Base-by-base conservation (phyloP, 2,888 invertebrate genomes). In the Xanthostigma xanthostigma region DNA sequence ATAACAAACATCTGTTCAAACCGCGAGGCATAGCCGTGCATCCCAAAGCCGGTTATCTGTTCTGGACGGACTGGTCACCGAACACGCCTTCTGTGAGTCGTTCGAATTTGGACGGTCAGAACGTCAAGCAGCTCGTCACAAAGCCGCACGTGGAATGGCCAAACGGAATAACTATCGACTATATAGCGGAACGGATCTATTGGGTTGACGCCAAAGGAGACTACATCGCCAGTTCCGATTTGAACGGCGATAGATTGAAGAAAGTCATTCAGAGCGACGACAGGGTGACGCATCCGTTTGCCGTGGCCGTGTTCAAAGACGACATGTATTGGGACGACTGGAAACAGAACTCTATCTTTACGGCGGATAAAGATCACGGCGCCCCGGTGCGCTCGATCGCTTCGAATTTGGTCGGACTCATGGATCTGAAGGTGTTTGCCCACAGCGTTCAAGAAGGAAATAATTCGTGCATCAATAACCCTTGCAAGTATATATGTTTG, bases 321-420 rank as follows among this genome's bases (percentile, higher is more conserved):
- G 75, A 76, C 56, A 78, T 93, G 74, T 91, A 84, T 60, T 92
- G 91, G 91, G 86, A 91, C 59, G 92, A 92, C 62, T 90, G 88
- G 89, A 83, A 82, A 56, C 78, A 78, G 44, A 81, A 83, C 50
- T 78, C 81, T 33, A 82, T 91, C 48, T 86, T 85, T 59, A 74
- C 79, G 6, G 84, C 86, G 0, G 85, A 89, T 58, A 91, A 90
- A 62, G 81, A 84, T 60, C 75, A 77, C 44, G 85, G 85, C 0
- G 67, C 71, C 2, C 77, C 77, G 34, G 70, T 83, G 11, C 65
- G 70, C 10, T 71, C 73, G 0, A 71, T 85, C 1, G 71, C 35
- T 38, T 44, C 40, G 10, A 44, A 49, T 14, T 69, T 84, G 45
- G 68, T 74, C 0, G 82, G 85, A 2, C 64, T 89, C 44, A 89